A percentile compares a stretch with the other conserved stretches of the same genome.
Conservation (phyloP, 53 echinoderm and acorn worm species). For the Patiria pectinifera region DNA sequence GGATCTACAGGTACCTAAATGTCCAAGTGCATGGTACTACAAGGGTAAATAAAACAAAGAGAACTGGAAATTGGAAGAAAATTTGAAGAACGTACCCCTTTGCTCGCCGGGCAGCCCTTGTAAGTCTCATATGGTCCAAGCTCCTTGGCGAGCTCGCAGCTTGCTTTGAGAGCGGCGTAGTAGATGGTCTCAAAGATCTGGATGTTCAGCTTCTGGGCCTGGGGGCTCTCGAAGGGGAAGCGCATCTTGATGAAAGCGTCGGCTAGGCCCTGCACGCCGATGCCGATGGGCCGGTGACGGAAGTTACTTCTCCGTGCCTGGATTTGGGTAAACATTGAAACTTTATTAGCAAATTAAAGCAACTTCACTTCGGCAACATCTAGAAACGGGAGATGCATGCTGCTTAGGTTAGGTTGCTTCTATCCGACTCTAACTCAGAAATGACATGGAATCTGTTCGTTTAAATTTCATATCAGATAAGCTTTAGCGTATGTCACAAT, state of each 20-base stretch:
- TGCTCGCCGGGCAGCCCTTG: slow-evolving; percentile 81
- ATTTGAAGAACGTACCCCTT: slow-evolving; percentile 78
- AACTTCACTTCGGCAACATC: too few species aligned
- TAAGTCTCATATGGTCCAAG: slow-evolving; percentile 85
- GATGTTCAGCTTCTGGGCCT: slow-evolving; percentile 90
- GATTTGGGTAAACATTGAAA: background rate
- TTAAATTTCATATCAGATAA: too few species aligned
- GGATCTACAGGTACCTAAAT: too few species aligned
- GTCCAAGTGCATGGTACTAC: too few species aligned
- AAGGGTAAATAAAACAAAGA: too few species aligned
- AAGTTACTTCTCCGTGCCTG: slow-evolving; percentile 85
- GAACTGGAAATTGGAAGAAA: background rate
- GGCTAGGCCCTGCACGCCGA: slow-evolving; percentile 96
- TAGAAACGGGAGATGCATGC: too few species aligned
- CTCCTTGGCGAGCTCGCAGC: slow-evolving; percentile 86
- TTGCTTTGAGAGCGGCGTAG: slow-evolving; percentile 83
- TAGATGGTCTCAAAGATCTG: slow-evolving; percentile 99
- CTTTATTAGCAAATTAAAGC: background rate
- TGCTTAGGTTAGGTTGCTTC: too few species aligned
- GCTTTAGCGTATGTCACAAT: too few species aligned
- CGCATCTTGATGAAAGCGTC: slow-evolving; percentile 98
- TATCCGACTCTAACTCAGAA: too few species aligned
- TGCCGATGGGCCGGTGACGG: slow-evolving; percentile 97
- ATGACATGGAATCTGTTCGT: too few species aligned
- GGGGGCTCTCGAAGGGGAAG: slow-evolving; percentile 84